Evolutionary conservation across 2,888 invertebrate species (phyloP).

Genomic region (Polydrusus cervinus): DNA sequence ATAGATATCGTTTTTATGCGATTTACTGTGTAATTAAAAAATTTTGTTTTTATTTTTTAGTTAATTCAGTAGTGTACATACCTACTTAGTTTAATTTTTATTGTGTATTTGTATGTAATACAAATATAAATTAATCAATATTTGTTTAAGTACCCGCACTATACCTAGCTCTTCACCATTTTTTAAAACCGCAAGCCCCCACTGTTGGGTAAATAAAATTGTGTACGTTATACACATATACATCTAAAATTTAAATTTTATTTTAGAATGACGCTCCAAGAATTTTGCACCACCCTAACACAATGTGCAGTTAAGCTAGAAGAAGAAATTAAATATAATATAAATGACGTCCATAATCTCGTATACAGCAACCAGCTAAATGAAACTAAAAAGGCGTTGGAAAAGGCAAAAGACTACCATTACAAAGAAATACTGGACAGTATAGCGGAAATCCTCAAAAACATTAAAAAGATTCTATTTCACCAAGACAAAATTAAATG

Average conservation of each 20-base stretch:
- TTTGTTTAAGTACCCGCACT: too few relatives aligned
- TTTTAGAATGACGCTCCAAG: slow-evolving; percentile 50
- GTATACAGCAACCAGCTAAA: slow-evolving; percentile 43
- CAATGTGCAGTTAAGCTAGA: slow-evolving; percentile 58
- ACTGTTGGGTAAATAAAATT: too few relatives aligned
- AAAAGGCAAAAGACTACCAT: slow-evolving; percentile 60
- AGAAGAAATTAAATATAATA: slow-evolving; percentile 56
- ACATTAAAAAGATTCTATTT: slow-evolving; percentile 56
- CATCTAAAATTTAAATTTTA: background rate
- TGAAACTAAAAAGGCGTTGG: slow-evolving; percentile 56
- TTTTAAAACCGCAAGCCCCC: too few relatives aligned
- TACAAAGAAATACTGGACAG: slow-evolving; percentile 60
- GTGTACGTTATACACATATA: background rate
- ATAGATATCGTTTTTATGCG: too few relatives aligned
- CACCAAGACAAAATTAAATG: slow-evolving; percentile 58
- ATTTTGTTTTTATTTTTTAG: too few relatives aligned
- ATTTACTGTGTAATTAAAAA: too few relatives aligned
- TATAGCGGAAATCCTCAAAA: slow-evolving; percentile 55
- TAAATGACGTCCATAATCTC: slow-evolving; percentile 56
- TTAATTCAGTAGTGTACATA: too few relatives aligned
- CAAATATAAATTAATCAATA: too few relatives aligned
- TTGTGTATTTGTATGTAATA: too few relatives aligned
- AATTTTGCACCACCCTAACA: slow-evolving; percentile 55
- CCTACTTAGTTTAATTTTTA: too few relatives aligned
- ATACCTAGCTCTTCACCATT: too few relatives aligned